phyloP scores from a whole-genome alignment of 2,888 invertebrate species.

The Eupithecia subumbrata region DNA sequence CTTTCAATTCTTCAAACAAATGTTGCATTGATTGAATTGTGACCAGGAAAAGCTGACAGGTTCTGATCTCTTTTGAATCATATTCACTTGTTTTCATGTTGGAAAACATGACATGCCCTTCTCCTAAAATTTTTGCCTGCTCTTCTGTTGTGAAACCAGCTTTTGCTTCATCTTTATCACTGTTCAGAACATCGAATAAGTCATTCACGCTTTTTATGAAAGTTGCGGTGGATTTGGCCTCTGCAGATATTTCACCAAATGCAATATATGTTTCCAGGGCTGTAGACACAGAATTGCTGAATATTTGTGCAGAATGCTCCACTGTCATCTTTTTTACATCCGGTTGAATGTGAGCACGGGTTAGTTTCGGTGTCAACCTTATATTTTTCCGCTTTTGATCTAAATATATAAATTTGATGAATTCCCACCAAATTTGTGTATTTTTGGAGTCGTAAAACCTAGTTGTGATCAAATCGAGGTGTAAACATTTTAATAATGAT shows the following conservation, averaged over 20 bases:
- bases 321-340: neutral
- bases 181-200: slow-evolving; percentile 3
- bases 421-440: slow-evolving; percentile 7
- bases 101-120: neutral
- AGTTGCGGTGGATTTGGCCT: neutral
- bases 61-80: neutral
- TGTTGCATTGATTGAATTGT: slow-evolving; percentile 3
- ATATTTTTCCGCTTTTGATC: neutral
- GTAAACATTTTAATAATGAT: neutral
- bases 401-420: neutral
- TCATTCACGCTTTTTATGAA: neutral
- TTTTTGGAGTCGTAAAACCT: neutral
- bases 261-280: neutral
- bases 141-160: neutral
- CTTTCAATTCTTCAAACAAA: slow-evolving; percentile 1
- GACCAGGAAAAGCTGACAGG: neutral
- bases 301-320: neutral
- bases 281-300: slow-evolving; percentile 1
- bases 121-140: neutral
- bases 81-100: neutral
- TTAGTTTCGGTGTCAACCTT: neutral
- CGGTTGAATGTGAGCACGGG: neutral
- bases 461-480: neutral
- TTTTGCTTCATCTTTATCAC: slow-evolving; percentile 3
- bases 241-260: neutral